Conservation (phyloP, 2,113 vertebrate species). For the Malurus elegans region DNA sequence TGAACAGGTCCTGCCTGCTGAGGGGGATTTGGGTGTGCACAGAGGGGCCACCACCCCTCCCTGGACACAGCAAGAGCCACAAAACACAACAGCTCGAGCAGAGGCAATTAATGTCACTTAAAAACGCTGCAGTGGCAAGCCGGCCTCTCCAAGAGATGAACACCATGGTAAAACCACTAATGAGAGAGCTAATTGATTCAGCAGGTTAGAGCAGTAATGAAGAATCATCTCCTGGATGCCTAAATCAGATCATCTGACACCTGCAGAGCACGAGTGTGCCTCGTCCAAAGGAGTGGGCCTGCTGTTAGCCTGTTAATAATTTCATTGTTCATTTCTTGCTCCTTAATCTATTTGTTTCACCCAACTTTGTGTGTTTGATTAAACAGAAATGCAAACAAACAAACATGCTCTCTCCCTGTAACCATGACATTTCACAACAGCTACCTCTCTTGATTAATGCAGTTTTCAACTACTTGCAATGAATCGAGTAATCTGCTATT, state of each 20-base stretch:
- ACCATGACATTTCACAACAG: background rate
- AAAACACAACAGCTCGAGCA: background rate
- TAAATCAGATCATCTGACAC: conserved; percentile 55
- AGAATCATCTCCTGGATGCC: conserved; percentile 37
- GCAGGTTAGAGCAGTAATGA: conserved; percentile 49
- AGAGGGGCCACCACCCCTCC: background rate
- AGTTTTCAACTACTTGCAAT: background rate
- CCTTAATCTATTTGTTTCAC: conserved; percentile 45
- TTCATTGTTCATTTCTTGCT: conserved; percentile 26
- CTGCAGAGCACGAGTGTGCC: conserved; percentile 13
- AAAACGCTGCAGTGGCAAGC: background rate
- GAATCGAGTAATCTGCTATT: background rate
- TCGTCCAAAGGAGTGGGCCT: conserved; percentile 26
- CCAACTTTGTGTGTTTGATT: conserved; percentile 4
- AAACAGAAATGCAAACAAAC: conserved; percentile 35
- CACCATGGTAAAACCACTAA: background rate
- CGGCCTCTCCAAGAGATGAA: background rate
- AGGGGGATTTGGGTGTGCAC: too few species aligned
- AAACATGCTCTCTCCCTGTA: background rate
- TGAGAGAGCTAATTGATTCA: conserved; percentile 51
- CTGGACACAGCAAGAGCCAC: background rate
- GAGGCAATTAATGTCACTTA: background rate
- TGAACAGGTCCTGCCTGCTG: too few species aligned
- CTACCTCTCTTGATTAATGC: background rate
- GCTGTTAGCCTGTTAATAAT: conserved; percentile 35